Evolutionary conservation across 2,888 invertebrate species (phyloP), one percentile per base, ranked within the genome.

Genomic region (Drosophila incognita): DNA sequence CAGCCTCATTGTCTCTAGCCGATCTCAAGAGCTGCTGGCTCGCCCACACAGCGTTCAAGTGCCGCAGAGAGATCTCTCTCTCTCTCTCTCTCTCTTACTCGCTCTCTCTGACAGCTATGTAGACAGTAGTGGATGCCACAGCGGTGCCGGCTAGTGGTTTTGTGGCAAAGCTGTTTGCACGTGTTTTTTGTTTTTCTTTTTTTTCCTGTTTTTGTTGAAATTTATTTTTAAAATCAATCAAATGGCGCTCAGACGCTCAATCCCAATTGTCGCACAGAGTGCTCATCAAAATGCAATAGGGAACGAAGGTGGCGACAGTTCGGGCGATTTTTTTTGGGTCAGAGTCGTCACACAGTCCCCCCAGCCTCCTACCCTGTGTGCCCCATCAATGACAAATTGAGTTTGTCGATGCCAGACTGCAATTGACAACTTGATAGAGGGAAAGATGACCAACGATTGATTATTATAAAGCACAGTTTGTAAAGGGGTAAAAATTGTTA

Each of bases 221-320:
- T 74, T 72, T 87, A 84, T 87, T 85, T 85, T 85, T 84, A 87
- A 87, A 81, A 81, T 87, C 85, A 84, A 87, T 87, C 85, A 83
- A 85, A 76, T 66, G 69, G 40, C 56, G 36, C 62, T 72, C 63
- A 36, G 69, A 68, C 42, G 42, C 68, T 48, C 72, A 56, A 48
- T 54, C 58, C 48, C 49, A 36, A 69, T 69, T 69, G 53, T 72
- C 60, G 42, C 65, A 51, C 65, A 51, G 24, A 24, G 58, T 52
- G 52, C 75, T 78, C 78, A 81, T 78, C 81, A 81, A 81, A 81
- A 61, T 75, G 73, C 76, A 73, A 71, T 81, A 70, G 62, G 64
- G 68, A 73, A 60, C 46, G 57, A 80, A 81, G 61, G 78, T 70
- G 75, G 69, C 80, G 77, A 72, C 81, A 80, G 66, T 21, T 72